A percentile compares a stretch with the other conserved stretches of the same genome.
phyloP scores from a whole-genome alignment of 2,797 vertebrate genomes.

The Sebastes itinus region DNA sequence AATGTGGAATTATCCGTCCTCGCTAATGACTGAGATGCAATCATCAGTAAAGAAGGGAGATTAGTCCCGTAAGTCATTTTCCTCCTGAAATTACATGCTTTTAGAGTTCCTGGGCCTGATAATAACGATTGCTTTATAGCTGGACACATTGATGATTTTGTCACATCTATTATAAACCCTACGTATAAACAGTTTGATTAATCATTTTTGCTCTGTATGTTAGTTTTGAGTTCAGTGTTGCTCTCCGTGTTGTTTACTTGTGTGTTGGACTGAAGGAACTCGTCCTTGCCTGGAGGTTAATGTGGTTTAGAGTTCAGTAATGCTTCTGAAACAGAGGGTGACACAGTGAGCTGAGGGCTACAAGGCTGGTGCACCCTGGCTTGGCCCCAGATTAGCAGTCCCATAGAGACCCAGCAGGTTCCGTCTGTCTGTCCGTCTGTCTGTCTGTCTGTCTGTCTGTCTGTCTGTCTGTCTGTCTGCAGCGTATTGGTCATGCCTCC shows the following conservation, averaged over 20 bases:
- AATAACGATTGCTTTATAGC: conserved; percentile 65
- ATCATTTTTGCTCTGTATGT: conserved; percentile 23
- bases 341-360: conserved; percentile 46
- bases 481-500: conserved; percentile 68
- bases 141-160: conserved; percentile 57
- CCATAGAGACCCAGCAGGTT: conserved; percentile 48
- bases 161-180: conserved; percentile 29
- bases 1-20: conserved; percentile 47
- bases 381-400: conserved; percentile 59
- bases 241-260: conserved; percentile 40
- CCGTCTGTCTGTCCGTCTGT: conserved; percentile 5
- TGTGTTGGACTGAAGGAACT: conserved; percentile 45
- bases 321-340: conserved; percentile 52
- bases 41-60: conserved; percentile 61
- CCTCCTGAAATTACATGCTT: conserved; percentile 59
- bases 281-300: conserved; percentile 52
- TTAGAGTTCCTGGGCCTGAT: conserved; percentile 58
- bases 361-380: conserved; percentile 48
- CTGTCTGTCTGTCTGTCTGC: conserved; percentile 34
- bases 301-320: conserved; percentile 45
- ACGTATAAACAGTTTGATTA: conserved; percentile 28
- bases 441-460: conserved; percentile 38
- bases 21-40: conserved; percentile 69
- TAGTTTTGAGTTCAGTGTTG: not conserved
- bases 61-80: conserved; percentile 64